Conservation (phyloP, 2,888 invertebrate genomes). For the Leucophenga maculata region DNA sequence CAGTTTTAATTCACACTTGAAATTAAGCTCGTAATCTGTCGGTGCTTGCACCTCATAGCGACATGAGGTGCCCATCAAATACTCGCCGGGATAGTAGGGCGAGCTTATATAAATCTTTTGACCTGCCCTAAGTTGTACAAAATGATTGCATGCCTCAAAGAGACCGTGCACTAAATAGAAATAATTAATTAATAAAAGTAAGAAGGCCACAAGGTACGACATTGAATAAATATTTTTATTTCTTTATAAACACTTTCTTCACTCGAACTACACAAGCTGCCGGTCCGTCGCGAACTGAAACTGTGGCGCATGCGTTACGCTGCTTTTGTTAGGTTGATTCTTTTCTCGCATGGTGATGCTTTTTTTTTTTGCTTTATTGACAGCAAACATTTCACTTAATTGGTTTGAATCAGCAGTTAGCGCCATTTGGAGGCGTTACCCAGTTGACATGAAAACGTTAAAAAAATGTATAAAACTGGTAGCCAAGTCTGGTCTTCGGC, state of each 20-base stretch:
- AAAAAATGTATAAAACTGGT: too few relatives aligned
- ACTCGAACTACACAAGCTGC: not conserved
- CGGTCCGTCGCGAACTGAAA: not conserved
- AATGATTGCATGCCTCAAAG: slow-evolving; percentile 67
- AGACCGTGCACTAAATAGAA: slow-evolving; percentile 22
- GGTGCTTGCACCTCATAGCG: slow-evolving; percentile 67
- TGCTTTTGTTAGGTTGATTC: slow-evolving; percentile 8
- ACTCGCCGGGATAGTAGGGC: slow-evolving; percentile 65
- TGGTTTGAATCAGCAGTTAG: slow-evolving; percentile 10
- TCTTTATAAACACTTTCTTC: not conserved
- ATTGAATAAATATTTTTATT: not conserved
- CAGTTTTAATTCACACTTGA: slow-evolving; percentile 63
- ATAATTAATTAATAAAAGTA: too few relatives aligned
- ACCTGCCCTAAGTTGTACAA: slow-evolving; percentile 55
- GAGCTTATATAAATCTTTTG: slow-evolving; percentile 66
- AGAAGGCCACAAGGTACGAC: too few relatives aligned
- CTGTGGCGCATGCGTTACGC: slow-evolving; percentile 1
- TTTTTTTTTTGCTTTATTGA: not conserved
- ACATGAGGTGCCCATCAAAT: slow-evolving; percentile 67
- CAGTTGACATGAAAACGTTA: slow-evolving; percentile 10
- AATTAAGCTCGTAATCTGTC: slow-evolving; percentile 58
- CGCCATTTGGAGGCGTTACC: slow-evolving; percentile 10
- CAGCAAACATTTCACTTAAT: slow-evolving; percentile 18
- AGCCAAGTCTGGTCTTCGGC: too few relatives aligned
- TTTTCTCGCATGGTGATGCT: not conserved